These are phyloP conservation scores for Meghimatium bilineatum DNA, from an alignment of 2,888 invertebrate genomes.

Conservation along the genomic window DNA sequence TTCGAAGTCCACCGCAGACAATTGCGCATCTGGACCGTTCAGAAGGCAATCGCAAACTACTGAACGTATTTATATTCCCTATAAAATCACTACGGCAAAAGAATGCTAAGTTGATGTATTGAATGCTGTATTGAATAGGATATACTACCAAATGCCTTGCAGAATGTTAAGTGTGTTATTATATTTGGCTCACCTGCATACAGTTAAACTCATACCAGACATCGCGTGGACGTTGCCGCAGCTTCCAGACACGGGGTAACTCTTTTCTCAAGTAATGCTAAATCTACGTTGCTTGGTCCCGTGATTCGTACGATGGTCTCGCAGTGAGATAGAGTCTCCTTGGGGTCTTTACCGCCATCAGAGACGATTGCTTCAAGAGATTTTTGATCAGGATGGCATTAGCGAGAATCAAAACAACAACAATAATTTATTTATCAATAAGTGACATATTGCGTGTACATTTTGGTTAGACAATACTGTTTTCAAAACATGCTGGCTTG, in stretches of 20 bases:
- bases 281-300: conserved; percentile 12
- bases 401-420: no score
- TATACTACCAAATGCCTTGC: background rate
- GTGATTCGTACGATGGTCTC: conserved; percentile 22
- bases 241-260: conserved; percentile 39
- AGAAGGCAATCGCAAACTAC: no score
- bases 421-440: no score
- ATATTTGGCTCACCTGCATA: background rate
- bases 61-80: no score
- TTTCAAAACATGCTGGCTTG: no score
- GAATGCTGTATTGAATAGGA: no score
- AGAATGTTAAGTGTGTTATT: background rate
- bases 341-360: background rate
- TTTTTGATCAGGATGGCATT: background rate
- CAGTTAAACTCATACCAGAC: conserved; percentile 27
- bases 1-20: no score
- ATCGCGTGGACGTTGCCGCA: conserved; percentile 28
- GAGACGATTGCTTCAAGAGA: background rate
- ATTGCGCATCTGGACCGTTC: no score
- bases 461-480: no score
- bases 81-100: no score
- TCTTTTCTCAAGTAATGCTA: conserved; percentile 23
- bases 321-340: background rate
- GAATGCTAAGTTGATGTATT: no score
- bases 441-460: no score